These are phyloP conservation scores for Neoniphon sammara DNA, from an alignment of 2,797 vertebrate genomes.

Conservation along the genomic window DNA sequence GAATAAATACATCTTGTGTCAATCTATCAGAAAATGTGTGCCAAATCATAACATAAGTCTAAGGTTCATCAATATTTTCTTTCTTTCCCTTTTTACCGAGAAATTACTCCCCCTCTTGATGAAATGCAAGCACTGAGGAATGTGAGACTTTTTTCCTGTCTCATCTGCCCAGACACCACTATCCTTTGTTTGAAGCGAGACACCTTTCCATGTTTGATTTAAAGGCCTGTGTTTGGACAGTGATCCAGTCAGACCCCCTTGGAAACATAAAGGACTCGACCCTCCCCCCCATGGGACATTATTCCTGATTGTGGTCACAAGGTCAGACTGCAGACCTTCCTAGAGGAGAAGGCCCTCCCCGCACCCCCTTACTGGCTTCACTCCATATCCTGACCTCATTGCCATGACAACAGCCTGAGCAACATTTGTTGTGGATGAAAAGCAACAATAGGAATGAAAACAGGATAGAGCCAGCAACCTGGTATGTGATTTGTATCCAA, in stretches of 20 bases:
- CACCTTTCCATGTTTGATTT: slow-evolving; percentile 73
- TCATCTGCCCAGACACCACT: slow-evolving; percentile 53
- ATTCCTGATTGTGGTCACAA: slow-evolving; percentile 85
- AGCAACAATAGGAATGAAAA: slow-evolving; percentile 66
- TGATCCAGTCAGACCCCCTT: slow-evolving; percentile 69
- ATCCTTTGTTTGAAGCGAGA: slow-evolving; percentile 68
- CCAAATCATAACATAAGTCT: slow-evolving; percentile 39
- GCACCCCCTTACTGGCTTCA: slow-evolving; percentile 58
- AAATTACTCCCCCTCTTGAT: slow-evolving; percentile 24
- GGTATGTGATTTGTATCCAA: neutral
- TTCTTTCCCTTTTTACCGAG: slow-evolving; percentile 44
- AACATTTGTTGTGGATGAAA: slow-evolving; percentile 45
- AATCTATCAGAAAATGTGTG: slow-evolving; percentile 17
- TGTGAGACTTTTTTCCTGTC: slow-evolving; percentile 40
- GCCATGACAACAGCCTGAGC: slow-evolving; percentile 72
- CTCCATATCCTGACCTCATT: slow-evolving; percentile 74
- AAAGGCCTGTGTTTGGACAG: slow-evolving; percentile 76
- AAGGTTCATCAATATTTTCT: slow-evolving; percentile 47
- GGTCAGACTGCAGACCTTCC: slow-evolving; percentile 87
- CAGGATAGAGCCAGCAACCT: neutral
- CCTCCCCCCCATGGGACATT: slow-evolving; percentile 78
- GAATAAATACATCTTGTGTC: slow-evolving; percentile 57
- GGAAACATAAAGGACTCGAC: slow-evolving; percentile 81
- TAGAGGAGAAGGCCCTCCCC: slow-evolving; percentile 75
- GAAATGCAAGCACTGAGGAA: slow-evolving; percentile 35